Conservation (phyloP, 2,797 vertebrate genomes). For the Oryzias sinensis region DNA sequence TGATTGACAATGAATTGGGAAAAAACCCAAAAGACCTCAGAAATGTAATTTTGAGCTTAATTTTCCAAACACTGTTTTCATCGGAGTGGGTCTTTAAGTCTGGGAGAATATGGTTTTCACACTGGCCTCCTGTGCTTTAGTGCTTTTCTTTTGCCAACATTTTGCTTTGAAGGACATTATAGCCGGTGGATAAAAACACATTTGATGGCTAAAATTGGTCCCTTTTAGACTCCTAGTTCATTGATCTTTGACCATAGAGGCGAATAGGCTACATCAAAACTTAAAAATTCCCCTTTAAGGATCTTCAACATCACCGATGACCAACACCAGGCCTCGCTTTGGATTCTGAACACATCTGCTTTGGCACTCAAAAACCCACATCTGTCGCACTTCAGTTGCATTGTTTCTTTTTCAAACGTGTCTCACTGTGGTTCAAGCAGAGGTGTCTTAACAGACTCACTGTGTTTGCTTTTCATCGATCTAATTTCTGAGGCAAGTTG, state of each 20-base stretch:
- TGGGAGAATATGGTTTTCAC: constrained; percentile 31
- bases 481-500: constrained; percentile 46
- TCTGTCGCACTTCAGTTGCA: constrained; percentile 1
- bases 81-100: too few relatives aligned
- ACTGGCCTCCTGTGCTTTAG: constrained; percentile 43
- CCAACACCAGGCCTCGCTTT: constrained; percentile 33
- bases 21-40: too few relatives aligned
- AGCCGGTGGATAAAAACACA: constrained; percentile 13
- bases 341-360: constrained; percentile 13
- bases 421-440: constrained; percentile 24
- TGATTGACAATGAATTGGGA: too few relatives aligned
- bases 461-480: constrained; percentile 23
- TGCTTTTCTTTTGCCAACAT: constrained; percentile 35
- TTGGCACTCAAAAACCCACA: constrained; percentile 13
- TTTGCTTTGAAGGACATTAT: constrained; percentile 26
- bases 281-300: constrained; percentile 47
- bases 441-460: constrained; percentile 14
- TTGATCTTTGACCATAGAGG: constrained; percentile 20
- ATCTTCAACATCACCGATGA: constrained; percentile 18
- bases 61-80: too few relatives aligned
- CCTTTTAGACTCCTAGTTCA: constrained; percentile 8
- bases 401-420: constrained; percentile 16
- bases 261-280: constrained; percentile 12
- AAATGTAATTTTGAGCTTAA: too few relatives aligned
- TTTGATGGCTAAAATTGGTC: constrained; percentile 18